Conservation (phyloP, 2,888 invertebrate genomes). For the Horisme vitalbata region DNA sequence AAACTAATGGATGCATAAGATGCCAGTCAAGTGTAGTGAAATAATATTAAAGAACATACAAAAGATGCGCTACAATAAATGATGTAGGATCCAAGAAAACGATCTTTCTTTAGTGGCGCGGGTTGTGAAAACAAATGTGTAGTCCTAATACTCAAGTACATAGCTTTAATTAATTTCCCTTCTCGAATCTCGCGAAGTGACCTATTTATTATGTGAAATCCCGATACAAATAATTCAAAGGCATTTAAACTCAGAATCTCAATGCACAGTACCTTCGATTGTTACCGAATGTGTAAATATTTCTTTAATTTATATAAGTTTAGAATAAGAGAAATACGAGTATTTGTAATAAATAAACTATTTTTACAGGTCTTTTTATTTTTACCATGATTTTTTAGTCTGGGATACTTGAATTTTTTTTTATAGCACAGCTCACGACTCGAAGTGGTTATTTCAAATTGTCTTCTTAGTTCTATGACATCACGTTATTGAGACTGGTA, state of each 20-base stretch:
- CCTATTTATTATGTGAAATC: slow-evolving; percentile 28
- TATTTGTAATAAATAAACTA: slow-evolving; percentile 50
- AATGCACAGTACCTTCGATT: slow-evolving; percentile 34
- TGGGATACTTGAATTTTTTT: too few species aligned
- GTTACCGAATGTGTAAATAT: slow-evolving; percentile 72
- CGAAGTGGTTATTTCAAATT: too few species aligned
- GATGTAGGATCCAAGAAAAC: not conserved
- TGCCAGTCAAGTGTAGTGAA: not conserved
- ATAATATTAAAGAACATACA: not conserved
- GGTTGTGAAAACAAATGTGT: slow-evolving; percentile 4
- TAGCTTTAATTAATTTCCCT: slow-evolving; percentile 42
- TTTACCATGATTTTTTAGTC: slow-evolving; percentile 66
- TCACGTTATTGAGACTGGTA: too few species aligned
- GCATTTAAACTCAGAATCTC: slow-evolving; percentile 51
- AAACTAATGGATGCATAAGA: not conserved
- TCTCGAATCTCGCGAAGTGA: slow-evolving; percentile 41
- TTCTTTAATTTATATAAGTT: slow-evolving; percentile 56
- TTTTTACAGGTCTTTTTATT: slow-evolving; percentile 34
- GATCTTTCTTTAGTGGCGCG: slow-evolving; percentile 7
- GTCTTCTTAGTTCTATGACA: too few species aligned
- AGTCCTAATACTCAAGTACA: slow-evolving; percentile 40
- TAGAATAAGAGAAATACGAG: slow-evolving; percentile 56
- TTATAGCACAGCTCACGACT: too few species aligned
- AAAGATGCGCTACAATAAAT: not conserved
- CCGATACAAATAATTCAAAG: slow-evolving; percentile 46